Conservation (phyloP, 1,140 invertebrate genomes). For the Panagrolaimus sp. region DNA sequence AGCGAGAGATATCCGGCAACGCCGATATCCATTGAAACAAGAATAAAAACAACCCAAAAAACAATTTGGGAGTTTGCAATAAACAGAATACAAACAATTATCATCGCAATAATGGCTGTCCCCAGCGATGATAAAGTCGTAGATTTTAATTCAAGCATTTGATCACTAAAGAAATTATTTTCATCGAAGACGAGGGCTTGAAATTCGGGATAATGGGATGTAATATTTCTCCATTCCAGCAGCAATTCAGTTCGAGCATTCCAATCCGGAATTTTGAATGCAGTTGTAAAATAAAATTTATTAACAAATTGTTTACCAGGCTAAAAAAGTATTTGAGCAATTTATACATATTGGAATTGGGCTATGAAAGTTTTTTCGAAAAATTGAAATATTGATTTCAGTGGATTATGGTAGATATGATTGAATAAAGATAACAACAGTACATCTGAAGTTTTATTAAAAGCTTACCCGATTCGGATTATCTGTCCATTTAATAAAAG, state of each 20-base stretch:
- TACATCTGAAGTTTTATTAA: background rate
- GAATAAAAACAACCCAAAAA: constrained; percentile 56
- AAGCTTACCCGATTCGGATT: constrained; percentile 37
- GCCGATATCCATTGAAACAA: constrained; percentile 58
- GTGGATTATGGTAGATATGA: background rate
- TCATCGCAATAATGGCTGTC: constrained; percentile 55
- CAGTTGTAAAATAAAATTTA: constrained; percentile 56
- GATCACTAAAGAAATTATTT: constrained; percentile 58
- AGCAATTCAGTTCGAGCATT: constrained; percentile 53
- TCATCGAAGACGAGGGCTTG: constrained; percentile 56
- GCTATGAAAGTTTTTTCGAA: no score
- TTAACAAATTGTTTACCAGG: constrained; percentile 51
- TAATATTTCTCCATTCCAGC: constrained; percentile 55
- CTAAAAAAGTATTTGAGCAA: no score
- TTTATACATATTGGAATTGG: constrained; percentile 8
- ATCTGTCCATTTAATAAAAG: constrained; percentile 46
- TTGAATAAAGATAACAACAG: background rate
- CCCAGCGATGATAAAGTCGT: constrained; percentile 52
- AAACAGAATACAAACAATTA: constrained; percentile 53
- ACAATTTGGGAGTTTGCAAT: constrained; percentile 53
- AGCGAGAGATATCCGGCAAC: constrained; percentile 56
- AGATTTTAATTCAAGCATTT: constrained; percentile 43
- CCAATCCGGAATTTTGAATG: constrained; percentile 57
- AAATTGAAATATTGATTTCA: no score
- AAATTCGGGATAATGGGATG: constrained; percentile 49